These are phyloP conservation scores for Rhynchomys soricoides DNA, from an alignment of 2,113 vertebrate genomes.

Conservation along the genomic window DNA sequence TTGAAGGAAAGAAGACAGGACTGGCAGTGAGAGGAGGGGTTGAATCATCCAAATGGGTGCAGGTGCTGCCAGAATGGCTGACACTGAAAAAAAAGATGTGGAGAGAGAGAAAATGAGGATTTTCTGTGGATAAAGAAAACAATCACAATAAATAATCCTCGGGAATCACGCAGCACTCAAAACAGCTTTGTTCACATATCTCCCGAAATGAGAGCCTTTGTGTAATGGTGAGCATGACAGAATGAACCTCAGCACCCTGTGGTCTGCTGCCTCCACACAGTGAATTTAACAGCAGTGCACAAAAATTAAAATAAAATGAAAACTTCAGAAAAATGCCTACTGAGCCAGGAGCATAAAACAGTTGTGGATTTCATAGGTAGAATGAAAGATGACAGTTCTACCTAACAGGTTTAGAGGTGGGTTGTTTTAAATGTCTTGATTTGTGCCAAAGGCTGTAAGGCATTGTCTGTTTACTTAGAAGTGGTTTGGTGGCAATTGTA, in stretches of 20 bases:
- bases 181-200: not conserved
- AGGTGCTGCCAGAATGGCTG: not conserved
- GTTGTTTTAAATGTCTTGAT: not conserved
- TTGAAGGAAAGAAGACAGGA: not conserved
- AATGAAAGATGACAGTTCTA: not conserved
- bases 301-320: not conserved
- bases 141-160: slow-evolving; percentile 53
- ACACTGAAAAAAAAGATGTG: not conserved
- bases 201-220: slow-evolving; percentile 39
- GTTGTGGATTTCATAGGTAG: not conserved
- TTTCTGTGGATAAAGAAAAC: slow-evolving; percentile 10
- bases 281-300: not conserved
- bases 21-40: not conserved
- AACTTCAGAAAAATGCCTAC: not conserved
- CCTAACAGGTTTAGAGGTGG: not conserved
- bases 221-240: not conserved
- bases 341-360: not conserved
- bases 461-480: not conserved
- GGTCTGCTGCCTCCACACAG: not conserved
- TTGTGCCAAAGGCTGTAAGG: not conserved
- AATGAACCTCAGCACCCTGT: not conserved
- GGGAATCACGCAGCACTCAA: not conserved
- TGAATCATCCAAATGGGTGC: not conserved
- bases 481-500: not conserved
- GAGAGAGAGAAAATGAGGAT: slow-evolving; percentile 12